Base-by-base conservation (phyloP, 2,797 vertebrate species). In the Simalia tracyae region DNA sequence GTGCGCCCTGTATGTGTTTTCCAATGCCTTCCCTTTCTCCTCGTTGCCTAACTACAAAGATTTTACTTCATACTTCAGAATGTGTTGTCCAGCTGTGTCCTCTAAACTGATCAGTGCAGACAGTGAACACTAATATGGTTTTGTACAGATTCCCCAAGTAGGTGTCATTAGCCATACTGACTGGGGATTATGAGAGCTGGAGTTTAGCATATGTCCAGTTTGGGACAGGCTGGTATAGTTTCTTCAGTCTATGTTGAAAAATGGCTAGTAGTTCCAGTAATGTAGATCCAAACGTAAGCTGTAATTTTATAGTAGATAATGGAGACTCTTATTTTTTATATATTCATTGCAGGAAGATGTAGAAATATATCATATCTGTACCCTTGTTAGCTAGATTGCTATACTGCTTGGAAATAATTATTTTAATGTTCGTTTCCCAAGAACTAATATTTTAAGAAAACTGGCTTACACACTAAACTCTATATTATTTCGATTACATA, bases 391-490 rank as follows among this genome's bases (percentile, higher is more conserved):
- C 2, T 3, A 87, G 64, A 11, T 17, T 59, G 57, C 86, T 61
- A 60, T 10, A 57, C 92, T 94, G 91, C 31, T 72, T 50, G 59
- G 60, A 50, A 94, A 59, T 28, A 92, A 91, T 64, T 56, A 17
- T 85, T 84, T 90, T 59, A 86, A 92, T 68, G 11, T 15, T 60
- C 19, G 42, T 3, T 59, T 89, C 12, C 24, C 17, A 22, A 90
- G 46, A 12, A 54, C 36, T 91, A 92, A 92, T 85, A 46, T 81
- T n/a, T 84, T 76, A 87, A 92, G 57, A 90, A 95, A 95, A 89
- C n/a, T 91, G 26, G 10, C 61, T 86, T 91, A 91, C 31, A 68
- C 91, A 93, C 11, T 14, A 88, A 92, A 92, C 12, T 26, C 42
- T 28, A n/a, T 61, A 50, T 76, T 17, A n/a, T 85, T 64, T 84